phyloP scores from a whole-genome alignment of 2,113 vertebrate genomes.

The Murina feae region DNA sequence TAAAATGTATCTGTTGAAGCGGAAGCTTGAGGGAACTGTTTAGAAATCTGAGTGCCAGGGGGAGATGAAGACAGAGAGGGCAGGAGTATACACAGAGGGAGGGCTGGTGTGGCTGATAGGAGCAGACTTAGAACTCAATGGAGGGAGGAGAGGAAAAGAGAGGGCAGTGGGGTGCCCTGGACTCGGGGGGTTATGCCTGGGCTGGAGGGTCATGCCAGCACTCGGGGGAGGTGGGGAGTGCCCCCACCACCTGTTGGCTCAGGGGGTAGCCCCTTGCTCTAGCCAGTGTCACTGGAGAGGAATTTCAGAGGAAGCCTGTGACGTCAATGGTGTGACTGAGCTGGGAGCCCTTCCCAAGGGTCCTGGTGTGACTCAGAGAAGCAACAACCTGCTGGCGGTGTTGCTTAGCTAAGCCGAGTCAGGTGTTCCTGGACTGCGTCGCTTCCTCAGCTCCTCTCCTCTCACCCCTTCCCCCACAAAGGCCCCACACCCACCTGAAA shows the following conservation, averaged over 20 bases:
- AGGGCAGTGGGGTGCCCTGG: background rate
- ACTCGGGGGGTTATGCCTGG: fast-evolving
- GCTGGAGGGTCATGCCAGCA: background rate
- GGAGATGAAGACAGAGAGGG: too few species aligned
- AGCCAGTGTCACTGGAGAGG: background rate
- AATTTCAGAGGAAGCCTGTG: background rate
- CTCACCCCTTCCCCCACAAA: background rate
- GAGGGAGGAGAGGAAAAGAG: background rate
- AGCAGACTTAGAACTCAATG: background rate
- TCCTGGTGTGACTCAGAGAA: background rate
- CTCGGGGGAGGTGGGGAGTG: fast-evolving
- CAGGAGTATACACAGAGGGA: too few species aligned
- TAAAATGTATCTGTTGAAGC: too few species aligned
- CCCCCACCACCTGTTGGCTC: fast-evolving
- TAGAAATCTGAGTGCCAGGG: background rate
- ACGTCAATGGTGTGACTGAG: fast-evolving
- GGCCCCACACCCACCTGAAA: background rate
- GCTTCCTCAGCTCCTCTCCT: fast-evolving
- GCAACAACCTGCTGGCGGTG: background rate
- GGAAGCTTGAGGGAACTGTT: background rate
- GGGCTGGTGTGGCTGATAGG: background rate
- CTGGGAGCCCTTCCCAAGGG: background rate
- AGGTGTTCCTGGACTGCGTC: fast-evolving
- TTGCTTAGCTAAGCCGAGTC: background rate
- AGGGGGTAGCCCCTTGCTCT: fast-evolving